A percentile compares a stretch with the other conserved stretches of the same genome.
phyloP scores from a whole-genome alignment of 2,113 vertebrate genomes.

The Empidonax alnorum region DNA sequence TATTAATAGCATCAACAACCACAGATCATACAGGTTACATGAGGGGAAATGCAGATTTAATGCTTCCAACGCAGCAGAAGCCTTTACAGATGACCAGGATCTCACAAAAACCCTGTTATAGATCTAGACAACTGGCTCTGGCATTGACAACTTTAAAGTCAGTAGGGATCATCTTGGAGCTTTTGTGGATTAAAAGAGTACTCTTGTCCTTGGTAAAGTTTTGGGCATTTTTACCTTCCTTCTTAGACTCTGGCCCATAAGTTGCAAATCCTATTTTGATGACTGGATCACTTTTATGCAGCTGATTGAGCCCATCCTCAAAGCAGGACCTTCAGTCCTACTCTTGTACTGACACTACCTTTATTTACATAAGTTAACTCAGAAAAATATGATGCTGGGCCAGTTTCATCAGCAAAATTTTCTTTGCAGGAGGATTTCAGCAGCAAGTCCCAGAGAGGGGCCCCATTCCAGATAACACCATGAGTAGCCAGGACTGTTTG shows the following conservation, averaged over 20 bases:
- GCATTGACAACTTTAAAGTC: neutral
- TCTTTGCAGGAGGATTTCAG: neutral
- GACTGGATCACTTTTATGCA: neutral
- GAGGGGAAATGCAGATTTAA: neutral
- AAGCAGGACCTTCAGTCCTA: neutral
- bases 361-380: neutral
- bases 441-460: neutral
- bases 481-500: neutral
- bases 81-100: neutral
- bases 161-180: neutral
- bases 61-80: neutral
- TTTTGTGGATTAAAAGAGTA: neutral
- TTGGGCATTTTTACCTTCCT: neutral
- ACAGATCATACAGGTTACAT: neutral
- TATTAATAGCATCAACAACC: neutral
- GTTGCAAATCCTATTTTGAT: neutral
- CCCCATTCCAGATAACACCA: neutral
- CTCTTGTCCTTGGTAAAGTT: neutral
- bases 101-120: neutral
- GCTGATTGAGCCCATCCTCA: neutral
- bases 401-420: neutral
- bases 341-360: neutral
- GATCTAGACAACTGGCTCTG: neutral
- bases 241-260: neutral
- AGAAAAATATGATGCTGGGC: neutral